A percentile compares a stretch with the other conserved stretches of the same genome.
phyloP scores from a whole-genome alignment of 2,888 invertebrate genomes.

The Pandemis heparana region DNA sequence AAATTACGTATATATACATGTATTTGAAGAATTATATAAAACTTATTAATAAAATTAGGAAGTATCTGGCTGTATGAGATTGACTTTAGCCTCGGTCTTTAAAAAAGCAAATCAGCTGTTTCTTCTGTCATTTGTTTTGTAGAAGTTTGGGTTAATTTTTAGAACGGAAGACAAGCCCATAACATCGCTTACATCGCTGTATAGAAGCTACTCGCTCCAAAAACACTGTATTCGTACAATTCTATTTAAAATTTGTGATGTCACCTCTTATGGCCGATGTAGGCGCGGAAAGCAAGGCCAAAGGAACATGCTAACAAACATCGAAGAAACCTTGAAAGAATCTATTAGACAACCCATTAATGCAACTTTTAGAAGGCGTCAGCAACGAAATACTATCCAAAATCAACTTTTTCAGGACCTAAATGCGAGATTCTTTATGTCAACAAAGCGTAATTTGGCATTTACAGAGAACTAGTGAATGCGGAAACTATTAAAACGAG shows the following conservation, averaged over 20 bases:
- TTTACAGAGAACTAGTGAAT: slow-evolving; percentile 44
- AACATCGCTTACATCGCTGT: slow-evolving; percentile 41
- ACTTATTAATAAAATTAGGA: not conserved
- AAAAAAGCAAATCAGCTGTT: slow-evolving; percentile 32
- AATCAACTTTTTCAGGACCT: slow-evolving; percentile 46
- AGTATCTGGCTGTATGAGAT: slow-evolving; percentile 1
- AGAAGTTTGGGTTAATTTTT: not conserved
- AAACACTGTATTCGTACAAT: slow-evolving; percentile 62
- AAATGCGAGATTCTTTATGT: slow-evolving; percentile 56
- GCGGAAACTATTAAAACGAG: slow-evolving; percentile 44
- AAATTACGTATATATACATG: not conserved
- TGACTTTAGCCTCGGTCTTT: not conserved
- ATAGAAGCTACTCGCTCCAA: slow-evolving; percentile 47
- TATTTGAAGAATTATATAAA: not conserved
- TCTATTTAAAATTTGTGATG: slow-evolving; percentile 83
- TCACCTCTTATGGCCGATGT: slow-evolving; percentile 65
- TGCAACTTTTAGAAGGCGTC: slow-evolving; percentile 30
- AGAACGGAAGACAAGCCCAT: slow-evolving; percentile 47
- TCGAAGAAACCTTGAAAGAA: slow-evolving; percentile 37
- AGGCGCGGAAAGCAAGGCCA: slow-evolving; percentile 74
- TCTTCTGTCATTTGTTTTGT: not conserved
- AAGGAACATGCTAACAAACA: slow-evolving; percentile 55
- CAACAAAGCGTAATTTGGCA: slow-evolving; percentile 63
- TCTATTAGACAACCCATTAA: slow-evolving; percentile 19
- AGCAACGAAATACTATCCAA: slow-evolving; percentile 39